Conservation (phyloP, 2,113 vertebrate genomes). For the Crocuta crocuta region DNA sequence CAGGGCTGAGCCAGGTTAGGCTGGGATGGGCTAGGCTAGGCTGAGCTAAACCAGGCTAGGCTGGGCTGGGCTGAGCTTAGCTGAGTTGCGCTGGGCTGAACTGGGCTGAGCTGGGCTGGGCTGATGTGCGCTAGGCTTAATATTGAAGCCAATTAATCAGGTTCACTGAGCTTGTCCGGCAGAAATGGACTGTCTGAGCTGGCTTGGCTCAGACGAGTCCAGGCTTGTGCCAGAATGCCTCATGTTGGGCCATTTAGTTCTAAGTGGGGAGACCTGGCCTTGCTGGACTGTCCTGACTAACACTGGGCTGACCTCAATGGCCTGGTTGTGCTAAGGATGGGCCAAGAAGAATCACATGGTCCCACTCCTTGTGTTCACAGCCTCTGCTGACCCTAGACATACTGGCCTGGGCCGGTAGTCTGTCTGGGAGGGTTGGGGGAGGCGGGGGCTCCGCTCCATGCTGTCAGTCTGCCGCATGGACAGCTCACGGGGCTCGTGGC, state of each 20-base stretch:
- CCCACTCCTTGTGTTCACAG: not conserved
- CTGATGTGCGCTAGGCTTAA: not conserved
- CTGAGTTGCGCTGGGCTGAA: too few relatives aligned
- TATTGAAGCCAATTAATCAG: not conserved
- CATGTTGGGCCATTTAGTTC: not conserved
- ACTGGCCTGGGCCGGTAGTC: too few relatives aligned
- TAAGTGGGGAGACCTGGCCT: not conserved
- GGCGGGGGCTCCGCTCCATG: not conserved
- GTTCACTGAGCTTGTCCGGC: not conserved
- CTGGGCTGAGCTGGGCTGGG: not conserved
- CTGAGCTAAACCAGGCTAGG: accelerated
- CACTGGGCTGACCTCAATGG: not conserved
- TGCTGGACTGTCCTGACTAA: too few relatives aligned
- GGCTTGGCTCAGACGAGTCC: too few relatives aligned
- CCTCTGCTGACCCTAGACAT: accelerated
- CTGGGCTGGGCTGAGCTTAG: accelerated
- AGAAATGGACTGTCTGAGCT: not conserved
- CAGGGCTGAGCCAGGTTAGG: accelerated
- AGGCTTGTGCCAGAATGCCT: not conserved
- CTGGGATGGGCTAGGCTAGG: not conserved
- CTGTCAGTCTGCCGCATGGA: accelerated
- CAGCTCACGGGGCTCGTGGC: not conserved
- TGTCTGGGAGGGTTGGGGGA: too few relatives aligned
- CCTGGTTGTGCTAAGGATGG: too few relatives aligned
- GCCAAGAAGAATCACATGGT: not conserved